Evolutionary conservation across 2,797 vertebrate genomes (phyloP).

Genomic region (Pipistrellus pygmaeus): DNA sequence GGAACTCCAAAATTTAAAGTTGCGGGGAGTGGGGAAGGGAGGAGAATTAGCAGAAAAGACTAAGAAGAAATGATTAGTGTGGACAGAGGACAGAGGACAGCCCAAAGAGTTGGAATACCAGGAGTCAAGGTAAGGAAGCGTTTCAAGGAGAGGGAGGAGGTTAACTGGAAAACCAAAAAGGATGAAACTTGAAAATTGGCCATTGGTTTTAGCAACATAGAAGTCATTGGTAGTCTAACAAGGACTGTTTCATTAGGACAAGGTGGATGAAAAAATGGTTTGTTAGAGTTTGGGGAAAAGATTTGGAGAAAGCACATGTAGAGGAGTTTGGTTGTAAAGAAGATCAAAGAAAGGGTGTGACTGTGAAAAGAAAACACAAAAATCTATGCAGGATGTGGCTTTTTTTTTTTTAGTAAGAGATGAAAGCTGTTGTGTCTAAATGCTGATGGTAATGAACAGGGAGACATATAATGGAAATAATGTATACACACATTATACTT

Average conservation of each 20-base stretch:
- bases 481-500: neutral
- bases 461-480: neutral
- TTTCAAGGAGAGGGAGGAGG: neutral
- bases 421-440: neutral
- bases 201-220: neutral
- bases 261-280: neutral
- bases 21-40: too few species aligned
- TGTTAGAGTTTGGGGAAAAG: neutral
- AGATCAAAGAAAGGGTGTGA: neutral
- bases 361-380: neutral
- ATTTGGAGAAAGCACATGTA: neutral
- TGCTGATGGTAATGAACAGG: neutral
- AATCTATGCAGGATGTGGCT: neutral
- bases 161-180: neutral
- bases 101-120: neutral
- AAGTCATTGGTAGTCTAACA: conserved; percentile 10
- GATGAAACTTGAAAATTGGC: neutral
- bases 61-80: neutral
- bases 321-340: neutral
- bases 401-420: neutral
- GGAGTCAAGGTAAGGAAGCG: neutral
- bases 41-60: conserved; percentile 4
- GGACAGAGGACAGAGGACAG: conserved; percentile 22
- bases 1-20: neutral
- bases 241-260: neutral